phyloP scores from a whole-genome alignment of 2,797 vertebrate genomes.

The Esox lucius region DNA sequence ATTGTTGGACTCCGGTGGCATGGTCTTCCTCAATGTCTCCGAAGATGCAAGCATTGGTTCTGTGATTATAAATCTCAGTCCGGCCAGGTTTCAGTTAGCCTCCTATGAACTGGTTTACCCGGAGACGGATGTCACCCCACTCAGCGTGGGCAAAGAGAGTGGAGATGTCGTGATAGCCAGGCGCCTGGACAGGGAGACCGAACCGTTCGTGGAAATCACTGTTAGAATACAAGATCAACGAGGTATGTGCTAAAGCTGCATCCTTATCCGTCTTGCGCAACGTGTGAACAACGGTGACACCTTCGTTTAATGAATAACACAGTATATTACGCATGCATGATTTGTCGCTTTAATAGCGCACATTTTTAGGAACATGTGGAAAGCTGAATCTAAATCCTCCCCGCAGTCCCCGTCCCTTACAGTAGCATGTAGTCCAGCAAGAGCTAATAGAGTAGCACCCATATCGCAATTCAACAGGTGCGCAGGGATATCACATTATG shows the following conservation, averaged over 20 bases:
- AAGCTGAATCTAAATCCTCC: conserved; percentile 11
- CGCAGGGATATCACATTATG: not conserved
- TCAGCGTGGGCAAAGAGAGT: conserved; percentile 78
- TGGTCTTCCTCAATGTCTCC: conserved; percentile 74
- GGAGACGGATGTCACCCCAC: conserved; percentile 71
- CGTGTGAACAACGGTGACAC: conserved; percentile 44
- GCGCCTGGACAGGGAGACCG: conserved; percentile 79
- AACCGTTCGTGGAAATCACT: conserved; percentile 75
- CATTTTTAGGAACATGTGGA: conserved; percentile 57
- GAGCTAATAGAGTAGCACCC: not conserved
- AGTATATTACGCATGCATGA: conserved; percentile 23
- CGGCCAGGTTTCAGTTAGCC: conserved; percentile 71
- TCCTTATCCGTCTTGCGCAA: not conserved
- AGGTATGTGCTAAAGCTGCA: conserved; percentile 65
- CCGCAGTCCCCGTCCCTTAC: conserved; percentile 21
- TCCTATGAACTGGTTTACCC: conserved; percentile 79
- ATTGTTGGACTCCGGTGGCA: conserved; percentile 56
- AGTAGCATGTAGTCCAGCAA: not conserved
- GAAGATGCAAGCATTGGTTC: conserved; percentile 80
- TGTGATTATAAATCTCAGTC: conserved; percentile 73
- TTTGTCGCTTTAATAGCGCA: conserved; percentile 30
- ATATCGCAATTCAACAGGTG: not conserved
- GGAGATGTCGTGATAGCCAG: conserved; percentile 79
- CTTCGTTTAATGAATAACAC: conserved; percentile 49
- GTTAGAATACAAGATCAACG: conserved; percentile 81